Conservation (phyloP, 1,140 invertebrate genomes). For the Euura lappo region DNA sequence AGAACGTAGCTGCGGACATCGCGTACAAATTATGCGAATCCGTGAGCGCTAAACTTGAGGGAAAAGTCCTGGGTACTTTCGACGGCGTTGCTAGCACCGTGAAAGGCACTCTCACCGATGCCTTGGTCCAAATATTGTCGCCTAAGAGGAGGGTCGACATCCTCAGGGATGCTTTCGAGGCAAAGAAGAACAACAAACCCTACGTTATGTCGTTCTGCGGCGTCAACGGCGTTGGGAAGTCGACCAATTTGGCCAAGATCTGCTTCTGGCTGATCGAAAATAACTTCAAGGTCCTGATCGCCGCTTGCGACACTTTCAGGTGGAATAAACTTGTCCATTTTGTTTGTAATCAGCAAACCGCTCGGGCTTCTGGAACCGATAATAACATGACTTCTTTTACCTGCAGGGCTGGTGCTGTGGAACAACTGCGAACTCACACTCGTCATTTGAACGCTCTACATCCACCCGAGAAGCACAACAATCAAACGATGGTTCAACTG, state of each 20-base stretch:
- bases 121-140: conserved; percentile 90
- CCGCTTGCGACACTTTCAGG: conserved; percentile 97
- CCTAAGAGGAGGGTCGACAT: conserved; percentile 96
- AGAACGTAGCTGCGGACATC: conserved; percentile 98
- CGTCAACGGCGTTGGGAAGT: conserved; percentile 99
- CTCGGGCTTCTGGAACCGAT: neutral
- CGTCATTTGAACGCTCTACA: conserved; percentile 94
- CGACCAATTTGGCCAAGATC: conserved; percentile 99
- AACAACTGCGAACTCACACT: conserved; percentile 96
- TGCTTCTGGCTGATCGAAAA: conserved; percentile 99
- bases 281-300: conserved; percentile 93
- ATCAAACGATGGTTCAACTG: conserved; percentile 85
- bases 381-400: conserved; percentile 13
- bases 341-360: neutral
- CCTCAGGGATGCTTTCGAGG: conserved; percentile 92
- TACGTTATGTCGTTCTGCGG: conserved; percentile 99
- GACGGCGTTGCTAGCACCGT: conserved; percentile 87
- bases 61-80: conserved; percentile 94
- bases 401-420: conserved; percentile 93
- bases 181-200: conserved; percentile 80
- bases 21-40: conserved; percentile 94
- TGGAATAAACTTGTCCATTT: conserved; percentile 24
- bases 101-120: conserved; percentile 80
- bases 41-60: conserved; percentile 90
- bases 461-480: conserved; percentile 75